Evolutionary conservation across 2,113 vertebrate genomes (phyloP), one percentile per base, ranked within the genome.

Genomic region (Paradoxurus hermaphroditus): DNA sequence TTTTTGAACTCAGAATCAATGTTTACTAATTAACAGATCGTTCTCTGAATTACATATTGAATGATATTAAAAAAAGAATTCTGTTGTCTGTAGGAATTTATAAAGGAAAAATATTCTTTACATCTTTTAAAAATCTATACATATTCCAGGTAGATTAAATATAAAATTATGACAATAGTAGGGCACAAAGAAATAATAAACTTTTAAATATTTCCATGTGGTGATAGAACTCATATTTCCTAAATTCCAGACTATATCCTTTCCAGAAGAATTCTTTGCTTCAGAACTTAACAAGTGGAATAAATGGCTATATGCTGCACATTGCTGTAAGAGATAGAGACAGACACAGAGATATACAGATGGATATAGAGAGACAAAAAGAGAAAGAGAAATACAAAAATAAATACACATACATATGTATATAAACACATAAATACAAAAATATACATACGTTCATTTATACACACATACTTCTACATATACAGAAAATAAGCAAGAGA

Each of bases 201-300:
- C 41, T 85, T 89, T 78, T 23, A 95, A 96, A 84, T 86, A 91
- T 81, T 70, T 93, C 81, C 86, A 95, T n/a, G 70, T 62, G 18
- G 34, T 83, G 16, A 92, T 29, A 65, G 62, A 94, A 91, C 77
- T 10, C 19, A 7, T 95, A 85, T 93, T 96, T 92, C 39, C 73
- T 89, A 36, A 94, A 90, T 94, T 95, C 51, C 25, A 36, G 7
- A 84, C 21, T 95, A 19, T 41, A 83, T 62, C 18, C 23, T 34
- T 93, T 91, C 44, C 65, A 95, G 41, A 85, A 97, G 53, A 95
- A 73, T 84, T 95, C 18, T 96, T 23, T 90, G 10, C 68, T 87
- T 95, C 29, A 18, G 8, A 79, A 89, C 23, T 81, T 95, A 92
- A 93, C n/a, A 97, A 82, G 63, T 27, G 81, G 16, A 88, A 86